A percentile compares a stretch with the other conserved stretches of the same genome.
phyloP scores from a whole-genome alignment of 2,888 invertebrate species.

The Malthinus seriepunctatus region DNA sequence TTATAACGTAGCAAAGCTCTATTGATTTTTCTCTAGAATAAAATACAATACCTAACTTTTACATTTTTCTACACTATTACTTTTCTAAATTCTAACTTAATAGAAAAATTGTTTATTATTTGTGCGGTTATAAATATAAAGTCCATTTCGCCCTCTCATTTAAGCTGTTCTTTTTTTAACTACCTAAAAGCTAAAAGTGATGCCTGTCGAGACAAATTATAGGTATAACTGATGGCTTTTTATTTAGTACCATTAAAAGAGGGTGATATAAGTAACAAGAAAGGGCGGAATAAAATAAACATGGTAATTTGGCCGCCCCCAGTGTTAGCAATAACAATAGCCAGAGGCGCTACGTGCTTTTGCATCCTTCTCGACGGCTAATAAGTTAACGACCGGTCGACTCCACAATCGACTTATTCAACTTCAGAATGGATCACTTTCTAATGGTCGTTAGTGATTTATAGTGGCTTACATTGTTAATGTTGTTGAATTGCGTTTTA shows the following conservation, averaged over 20 bases:
- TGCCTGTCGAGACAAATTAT: conserved; percentile 9
- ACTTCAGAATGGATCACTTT: conserved; percentile 45
- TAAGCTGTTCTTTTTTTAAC: no score
- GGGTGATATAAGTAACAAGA: conserved; percentile 11
- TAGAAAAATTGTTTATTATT: background rate
- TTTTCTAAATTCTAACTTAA: background rate
- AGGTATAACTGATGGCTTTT: conserved; percentile 10
- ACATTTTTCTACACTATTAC: conserved; percentile 14
- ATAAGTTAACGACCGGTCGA: conserved; percentile 45
- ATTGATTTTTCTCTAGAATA: conserved; percentile 22
- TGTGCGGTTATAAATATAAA: no score
- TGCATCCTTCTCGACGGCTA: conserved; percentile 46
- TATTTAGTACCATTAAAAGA: conserved; percentile 16
- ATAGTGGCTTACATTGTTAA: conserved; percentile 45
- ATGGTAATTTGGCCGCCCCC: conserved; percentile 39
- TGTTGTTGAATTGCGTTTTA: conserved; percentile 34
- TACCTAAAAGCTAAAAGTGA: background rate
- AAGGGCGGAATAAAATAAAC: conserved; percentile 29
- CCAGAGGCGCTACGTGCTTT: conserved; percentile 48
- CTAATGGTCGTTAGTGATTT: conserved; percentile 50
- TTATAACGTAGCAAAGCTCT: conserved; percentile 29
- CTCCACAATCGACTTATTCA: conserved; percentile 35
- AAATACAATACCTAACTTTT: conserved; percentile 19
- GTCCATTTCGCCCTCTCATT: no score
- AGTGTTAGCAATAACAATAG: conserved; percentile 40